These are phyloP conservation scores for Pyrrhosoma nymphula DNA, from an alignment of 2,888 invertebrate genomes.

Conservation along the genomic window DNA sequence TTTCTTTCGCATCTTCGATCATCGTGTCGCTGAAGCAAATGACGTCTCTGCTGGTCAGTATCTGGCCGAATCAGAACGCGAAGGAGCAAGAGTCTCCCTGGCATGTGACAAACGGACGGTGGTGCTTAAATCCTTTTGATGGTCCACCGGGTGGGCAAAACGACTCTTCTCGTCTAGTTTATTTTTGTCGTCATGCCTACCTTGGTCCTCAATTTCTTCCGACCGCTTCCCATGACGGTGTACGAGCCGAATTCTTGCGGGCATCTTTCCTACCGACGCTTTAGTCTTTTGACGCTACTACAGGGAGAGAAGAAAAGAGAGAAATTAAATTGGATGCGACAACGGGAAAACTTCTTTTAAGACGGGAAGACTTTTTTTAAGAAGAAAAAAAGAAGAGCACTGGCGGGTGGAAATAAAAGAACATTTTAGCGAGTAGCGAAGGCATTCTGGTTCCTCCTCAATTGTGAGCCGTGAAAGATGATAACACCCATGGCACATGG, in stretches of 20 bases:
- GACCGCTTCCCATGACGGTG: constrained; percentile 20
- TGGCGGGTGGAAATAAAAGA: not conserved
- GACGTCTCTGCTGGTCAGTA: not conserved
- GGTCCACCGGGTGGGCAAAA: constrained; percentile 31
- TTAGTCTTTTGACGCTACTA: not conserved
- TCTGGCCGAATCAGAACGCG: not conserved
- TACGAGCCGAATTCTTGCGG: not conserved
- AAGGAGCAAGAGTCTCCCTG: not conserved
- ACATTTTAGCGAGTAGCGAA: not conserved
- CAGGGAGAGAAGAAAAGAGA: not conserved
- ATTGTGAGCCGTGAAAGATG: constrained; percentile 56
- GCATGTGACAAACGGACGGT: not conserved
- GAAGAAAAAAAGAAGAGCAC: not conserved
- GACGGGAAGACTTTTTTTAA: constrained; percentile 9
- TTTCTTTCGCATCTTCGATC: not conserved
- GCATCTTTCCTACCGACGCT: not conserved
- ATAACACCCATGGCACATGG: constrained; percentile 11
- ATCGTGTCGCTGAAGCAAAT: not conserved
- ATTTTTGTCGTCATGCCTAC: not conserved
- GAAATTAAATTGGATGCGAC: constrained; percentile 11
- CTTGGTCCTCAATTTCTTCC: constrained; percentile 15
- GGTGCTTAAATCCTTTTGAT: constrained; percentile 15
- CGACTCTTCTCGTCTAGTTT: not conserved
- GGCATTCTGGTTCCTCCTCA: not conserved
- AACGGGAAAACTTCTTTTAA: constrained; percentile 10